Base-by-base conservation (phyloP, 1,140 invertebrate species). In the Sminthurides bifidus region DNA sequence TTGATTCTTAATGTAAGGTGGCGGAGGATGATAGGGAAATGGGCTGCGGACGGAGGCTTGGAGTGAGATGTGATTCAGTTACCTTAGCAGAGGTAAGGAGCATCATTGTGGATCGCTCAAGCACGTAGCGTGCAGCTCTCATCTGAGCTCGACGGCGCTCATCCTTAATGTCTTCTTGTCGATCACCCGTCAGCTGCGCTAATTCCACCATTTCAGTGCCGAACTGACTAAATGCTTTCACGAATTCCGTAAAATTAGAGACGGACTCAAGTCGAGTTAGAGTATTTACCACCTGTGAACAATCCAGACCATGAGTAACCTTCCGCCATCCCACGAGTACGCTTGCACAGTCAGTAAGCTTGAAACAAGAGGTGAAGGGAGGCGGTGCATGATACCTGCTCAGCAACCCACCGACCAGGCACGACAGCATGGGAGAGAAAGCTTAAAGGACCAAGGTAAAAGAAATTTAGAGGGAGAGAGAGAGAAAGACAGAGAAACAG, bases 171-270 rank as follows among this genome's bases (percentile, higher is more conserved):
- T 96, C 91, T 61, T 85, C 87, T 69, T 87, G 78, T 60, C 83
- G 70, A 54, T 80, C 78, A 14, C 78, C 90, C 24, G 91, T 95
- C 21, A 97, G 73, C 71, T 96, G 87, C 14, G 93, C 93, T 55
- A 98, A 72, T 68, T 98, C 92, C 43, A 98, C 92, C 93, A 99
- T 98, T 70, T 98, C 92, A 10, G 84, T 86, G 3, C 95, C 95
- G 72, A 98, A 98, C 69, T 95, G 89, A 66, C 91, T 93, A 75
- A 98, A 99, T 4, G 92, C 92, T 68, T 94, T 92, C 29, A 98
- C 93, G 74, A 98, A 98, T 73, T 98, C 94, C 37, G 54, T 94
- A 70, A 98, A 98, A 74, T 92, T 96, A 54, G 86, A 84, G 35
- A 97, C 92, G 54, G 85, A 87, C 74, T 97, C 92, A 65, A 98